Conservation (phyloP, 2,797 vertebrate species). For the Sebastolobus alascanus region DNA sequence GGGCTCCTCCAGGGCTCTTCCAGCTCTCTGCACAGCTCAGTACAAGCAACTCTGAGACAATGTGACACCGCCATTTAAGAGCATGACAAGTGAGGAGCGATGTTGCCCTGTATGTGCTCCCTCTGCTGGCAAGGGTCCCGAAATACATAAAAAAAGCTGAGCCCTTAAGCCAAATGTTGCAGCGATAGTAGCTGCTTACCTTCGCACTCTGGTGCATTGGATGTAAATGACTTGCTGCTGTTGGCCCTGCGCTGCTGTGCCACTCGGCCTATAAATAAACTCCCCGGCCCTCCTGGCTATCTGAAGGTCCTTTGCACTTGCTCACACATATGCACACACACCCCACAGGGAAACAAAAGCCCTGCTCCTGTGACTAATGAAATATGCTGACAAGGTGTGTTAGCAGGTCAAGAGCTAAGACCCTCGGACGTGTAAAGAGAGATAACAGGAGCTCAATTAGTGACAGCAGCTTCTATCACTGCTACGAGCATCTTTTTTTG, state of each 20-base stretch:
- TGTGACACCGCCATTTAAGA: constrained; percentile 61
- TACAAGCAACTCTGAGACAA: constrained; percentile 60
- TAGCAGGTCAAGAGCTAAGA: constrained; percentile 63
- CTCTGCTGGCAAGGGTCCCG: constrained; percentile 41
- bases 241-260: constrained; percentile 57
- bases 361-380: constrained; percentile 56
- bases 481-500: not conserved
- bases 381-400: constrained; percentile 70
- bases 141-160: constrained; percentile 37
- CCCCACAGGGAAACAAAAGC: constrained; percentile 57
- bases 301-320: constrained; percentile 68
- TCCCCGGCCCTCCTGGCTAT: constrained; percentile 57
- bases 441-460: constrained; percentile 51
- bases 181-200: constrained; percentile 70
- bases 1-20: constrained; percentile 58
- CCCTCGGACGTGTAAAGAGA: constrained; percentile 28
- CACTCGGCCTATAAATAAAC: constrained; percentile 79
- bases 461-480: constrained; percentile 15
- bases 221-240: constrained; percentile 75
- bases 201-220: constrained; percentile 70
- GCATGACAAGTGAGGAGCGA: constrained; percentile 33
- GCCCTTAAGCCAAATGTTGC: constrained; percentile 54
- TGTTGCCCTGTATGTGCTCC: constrained; percentile 33
- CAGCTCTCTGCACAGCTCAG: constrained; percentile 41
- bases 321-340: constrained; percentile 29